Base-by-base conservation (phyloP, 2,113 vertebrate genomes). In the Willisornis vidua region DNA sequence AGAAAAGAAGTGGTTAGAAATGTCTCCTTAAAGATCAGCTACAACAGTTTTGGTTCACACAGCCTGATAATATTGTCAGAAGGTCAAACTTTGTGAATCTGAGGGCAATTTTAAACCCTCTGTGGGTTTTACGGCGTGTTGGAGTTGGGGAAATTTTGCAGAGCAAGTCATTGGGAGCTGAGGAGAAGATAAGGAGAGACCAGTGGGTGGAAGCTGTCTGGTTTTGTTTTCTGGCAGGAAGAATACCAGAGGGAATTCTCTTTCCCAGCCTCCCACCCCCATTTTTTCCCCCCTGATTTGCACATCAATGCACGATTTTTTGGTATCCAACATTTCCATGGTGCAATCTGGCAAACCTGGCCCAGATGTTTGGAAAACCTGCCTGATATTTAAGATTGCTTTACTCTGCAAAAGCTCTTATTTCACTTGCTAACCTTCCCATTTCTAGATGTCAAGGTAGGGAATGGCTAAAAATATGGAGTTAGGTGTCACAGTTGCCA, bases 211-310 rank as follows among this genome's bases (percentile, higher is more conserved):
- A 91, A 96, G 84, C 93, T 92, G 94, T 93, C 94, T 96, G 91
- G 93, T 96, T 96, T 92, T 97, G 92, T 93, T 93, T 96, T 95
- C 93, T 96, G 94, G 87, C 95, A 96, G 89, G 93, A 97, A 94
- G 91, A 89, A 90, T 94, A 95, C 93, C 91, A 96, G 78, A 95
- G 94, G 96, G 96, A 97, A 97, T 97, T 94, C 95, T 94, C 81
- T 83, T 96, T 96, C 93, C 96, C 92, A 95, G 82, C 82, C 87
- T 95, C 62, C 94, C 92, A 94, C 92, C 91, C 87, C 62, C 75
- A 71, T 94, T 95, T 85, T 74, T 59, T 63, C 19, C 26, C 29
- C 17, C 77, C 61, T 79, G 85, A 94, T 89, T 93, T 91, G 65
- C 92, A 72, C 87, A 92, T 68, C 79, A 74, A 49, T 79, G 93